Conservation (phyloP, 2,113 vertebrate species). For the Ciconia stormi region DNA sequence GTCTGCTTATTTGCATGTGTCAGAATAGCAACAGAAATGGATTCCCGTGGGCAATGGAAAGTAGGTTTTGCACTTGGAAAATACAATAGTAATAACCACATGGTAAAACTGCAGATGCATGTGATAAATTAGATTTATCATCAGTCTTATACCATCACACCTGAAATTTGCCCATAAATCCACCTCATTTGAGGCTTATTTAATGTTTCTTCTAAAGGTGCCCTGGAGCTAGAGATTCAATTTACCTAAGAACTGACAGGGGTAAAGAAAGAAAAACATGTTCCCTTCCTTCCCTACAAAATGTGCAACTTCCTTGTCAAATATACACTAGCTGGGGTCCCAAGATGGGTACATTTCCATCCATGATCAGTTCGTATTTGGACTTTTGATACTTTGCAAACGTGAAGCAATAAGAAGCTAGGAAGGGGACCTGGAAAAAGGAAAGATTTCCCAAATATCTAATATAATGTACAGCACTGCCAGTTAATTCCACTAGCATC, state of each 20-base stretch:
- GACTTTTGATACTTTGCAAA: neutral
- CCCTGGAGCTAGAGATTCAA: neutral
- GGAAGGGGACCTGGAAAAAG: neutral
- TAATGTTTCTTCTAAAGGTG: neutral
- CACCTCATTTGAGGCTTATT: conserved; percentile 11
- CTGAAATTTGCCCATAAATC: conserved; percentile 33
- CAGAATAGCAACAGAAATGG: conserved; percentile 12
- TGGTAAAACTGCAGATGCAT: neutral
- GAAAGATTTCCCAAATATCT: neutral
- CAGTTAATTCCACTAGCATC: neutral
- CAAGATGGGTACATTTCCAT: neutral
- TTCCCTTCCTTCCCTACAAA: neutral
- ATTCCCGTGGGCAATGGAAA: neutral
- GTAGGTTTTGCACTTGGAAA: conserved; percentile 18
- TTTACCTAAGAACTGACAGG: neutral
- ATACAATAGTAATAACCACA: conserved; percentile 1
- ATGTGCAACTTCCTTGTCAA: neutral
- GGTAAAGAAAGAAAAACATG: neutral
- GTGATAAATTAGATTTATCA: conserved; percentile 13
- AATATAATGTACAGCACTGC: neutral
- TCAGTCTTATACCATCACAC: neutral
- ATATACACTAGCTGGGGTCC: neutral
- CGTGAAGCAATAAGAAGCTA: neutral
- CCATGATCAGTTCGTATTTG: neutral
- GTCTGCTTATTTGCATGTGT: neutral